Conservation (phyloP, 2,888 invertebrate species). For the Rhagonycha lutea region DNA sequence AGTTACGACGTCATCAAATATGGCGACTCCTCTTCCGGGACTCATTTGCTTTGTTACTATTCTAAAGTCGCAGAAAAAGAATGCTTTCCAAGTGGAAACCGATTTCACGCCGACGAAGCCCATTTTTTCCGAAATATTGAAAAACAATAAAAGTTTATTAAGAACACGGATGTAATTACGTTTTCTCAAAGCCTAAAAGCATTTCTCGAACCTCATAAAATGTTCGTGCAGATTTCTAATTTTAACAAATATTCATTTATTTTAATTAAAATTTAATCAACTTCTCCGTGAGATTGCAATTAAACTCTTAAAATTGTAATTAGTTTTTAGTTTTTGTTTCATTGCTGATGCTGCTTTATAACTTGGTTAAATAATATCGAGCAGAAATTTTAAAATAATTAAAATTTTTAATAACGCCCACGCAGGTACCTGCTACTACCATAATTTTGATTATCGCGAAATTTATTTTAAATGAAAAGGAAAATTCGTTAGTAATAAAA, state of each 20-base stretch:
- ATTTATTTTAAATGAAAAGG: conserved; percentile 15
- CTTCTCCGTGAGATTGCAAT: conserved; percentile 49
- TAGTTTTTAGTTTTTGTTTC: conserved; percentile 49
- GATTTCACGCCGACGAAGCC: background rate
- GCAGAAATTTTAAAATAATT: background rate
- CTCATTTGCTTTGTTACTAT: conserved; percentile 20
- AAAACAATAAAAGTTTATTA: conserved; percentile 1
- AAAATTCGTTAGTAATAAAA: conserved; percentile 25
- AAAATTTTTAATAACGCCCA: background rate
- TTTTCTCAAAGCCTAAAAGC: conserved; percentile 24
- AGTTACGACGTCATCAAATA: conserved; percentile 54
- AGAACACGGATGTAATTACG: conserved; percentile 25
- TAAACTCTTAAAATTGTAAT: conserved; percentile 52
- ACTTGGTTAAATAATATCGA: background rate
- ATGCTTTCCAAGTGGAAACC: background rate
- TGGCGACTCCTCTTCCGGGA: conserved; percentile 45
- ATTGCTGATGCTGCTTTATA: conserved; percentile 10
- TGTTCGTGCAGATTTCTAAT: conserved; percentile 52
- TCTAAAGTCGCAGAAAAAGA: conserved; percentile 11
- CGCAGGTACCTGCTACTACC: background rate
- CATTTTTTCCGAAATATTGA: background rate
- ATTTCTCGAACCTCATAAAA: conserved; percentile 34
- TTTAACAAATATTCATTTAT: conserved; percentile 57
- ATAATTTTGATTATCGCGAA: conserved; percentile 11
- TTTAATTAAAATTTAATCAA: conserved; percentile 58